These are phyloP conservation scores for Corydoras sp. DNA, from an alignment of 2,113 vertebrate genomes.

Conservation along the genomic window DNA sequence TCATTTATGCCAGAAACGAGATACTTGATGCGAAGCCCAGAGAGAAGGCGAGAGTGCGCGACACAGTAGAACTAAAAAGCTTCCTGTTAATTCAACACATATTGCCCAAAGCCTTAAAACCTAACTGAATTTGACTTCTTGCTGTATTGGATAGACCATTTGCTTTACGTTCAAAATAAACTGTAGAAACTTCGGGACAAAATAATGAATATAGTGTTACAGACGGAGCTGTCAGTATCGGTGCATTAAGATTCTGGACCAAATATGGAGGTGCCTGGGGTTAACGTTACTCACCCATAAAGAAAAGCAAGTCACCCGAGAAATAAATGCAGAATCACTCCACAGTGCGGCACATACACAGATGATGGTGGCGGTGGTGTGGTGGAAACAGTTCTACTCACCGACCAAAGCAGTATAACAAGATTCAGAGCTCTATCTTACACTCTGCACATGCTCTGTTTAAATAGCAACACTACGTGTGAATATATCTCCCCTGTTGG, in stretches of 20 bases:
- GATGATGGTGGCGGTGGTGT: too few relatives aligned
- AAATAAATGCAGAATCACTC: too few relatives aligned
- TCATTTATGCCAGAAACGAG: constrained; percentile 31
- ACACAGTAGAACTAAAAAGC: constrained; percentile 41
- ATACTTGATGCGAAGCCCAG: constrained; percentile 14
- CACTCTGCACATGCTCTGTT: too few relatives aligned
- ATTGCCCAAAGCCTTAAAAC: constrained; percentile 29
- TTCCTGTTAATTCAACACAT: constrained; percentile 40
- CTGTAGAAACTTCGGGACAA: constrained; percentile 37
- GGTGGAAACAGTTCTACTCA: too few relatives aligned
- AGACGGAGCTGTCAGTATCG: constrained; percentile 13
- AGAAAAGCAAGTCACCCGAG: background rate
- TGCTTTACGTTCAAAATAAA: constrained; percentile 35
- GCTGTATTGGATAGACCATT: constrained; percentile 22
- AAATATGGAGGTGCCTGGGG: constrained; percentile 11
- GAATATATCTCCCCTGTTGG: too few relatives aligned
- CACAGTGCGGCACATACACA: too few relatives aligned
- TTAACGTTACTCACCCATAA: constrained; percentile 28
- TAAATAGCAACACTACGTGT: too few relatives aligned
- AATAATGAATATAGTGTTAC: constrained; percentile 39
- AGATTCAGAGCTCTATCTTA: too few relatives aligned
- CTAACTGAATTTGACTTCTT: constrained; percentile 44
- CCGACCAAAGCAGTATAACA: too few relatives aligned
- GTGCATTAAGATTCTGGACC: constrained; percentile 6
- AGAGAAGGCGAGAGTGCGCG: constrained; percentile 14